phyloP scores from a whole-genome alignment of 1,140 invertebrate genomes.

The Bicyclus anynana region DNA sequence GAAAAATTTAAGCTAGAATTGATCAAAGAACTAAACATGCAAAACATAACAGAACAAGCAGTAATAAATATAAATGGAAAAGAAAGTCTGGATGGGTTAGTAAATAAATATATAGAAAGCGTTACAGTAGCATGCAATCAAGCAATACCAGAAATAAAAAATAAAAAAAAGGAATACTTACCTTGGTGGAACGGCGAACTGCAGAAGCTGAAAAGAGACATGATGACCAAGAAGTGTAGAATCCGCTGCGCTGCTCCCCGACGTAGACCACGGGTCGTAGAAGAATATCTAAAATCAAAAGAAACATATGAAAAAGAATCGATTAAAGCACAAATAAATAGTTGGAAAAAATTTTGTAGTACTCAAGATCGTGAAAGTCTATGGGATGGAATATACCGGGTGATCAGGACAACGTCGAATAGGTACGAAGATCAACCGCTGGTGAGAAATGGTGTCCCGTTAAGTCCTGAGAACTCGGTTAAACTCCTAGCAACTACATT shows the following conservation, averaged over 20 bases:
- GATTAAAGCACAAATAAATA: constrained; percentile 6
- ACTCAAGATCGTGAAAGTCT: constrained; percentile 25
- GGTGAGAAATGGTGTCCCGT: neutral
- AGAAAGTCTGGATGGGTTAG: neutral
- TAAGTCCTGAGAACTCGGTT: constrained; percentile 13
- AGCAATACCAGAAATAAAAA: neutral
- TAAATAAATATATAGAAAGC: neutral
- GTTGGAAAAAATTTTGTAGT: constrained; percentile 28
- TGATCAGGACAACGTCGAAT: neutral
- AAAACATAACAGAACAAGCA: neutral
- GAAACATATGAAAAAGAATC: neutral
- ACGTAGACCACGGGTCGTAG: constrained; percentile 2
- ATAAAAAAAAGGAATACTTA: neutral
- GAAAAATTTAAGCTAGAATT: constrained; percentile 4
- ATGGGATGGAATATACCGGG: constrained; percentile 19
- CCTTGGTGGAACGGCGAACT: constrained; percentile 8
- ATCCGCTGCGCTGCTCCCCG: neutral
- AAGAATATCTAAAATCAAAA: constrained; percentile 10
- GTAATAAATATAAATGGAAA: constrained; percentile 1
- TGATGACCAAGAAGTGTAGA: constrained; percentile 1
- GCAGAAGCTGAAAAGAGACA: neutral
- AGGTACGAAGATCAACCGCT: constrained; percentile 21
- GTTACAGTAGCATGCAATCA: constrained; percentile 10
- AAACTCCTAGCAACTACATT: constrained; percentile 23
- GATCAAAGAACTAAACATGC: neutral